Evolutionary conservation across 2,888 invertebrate species (phyloP).

Genomic region (Ophion costatus): DNA sequence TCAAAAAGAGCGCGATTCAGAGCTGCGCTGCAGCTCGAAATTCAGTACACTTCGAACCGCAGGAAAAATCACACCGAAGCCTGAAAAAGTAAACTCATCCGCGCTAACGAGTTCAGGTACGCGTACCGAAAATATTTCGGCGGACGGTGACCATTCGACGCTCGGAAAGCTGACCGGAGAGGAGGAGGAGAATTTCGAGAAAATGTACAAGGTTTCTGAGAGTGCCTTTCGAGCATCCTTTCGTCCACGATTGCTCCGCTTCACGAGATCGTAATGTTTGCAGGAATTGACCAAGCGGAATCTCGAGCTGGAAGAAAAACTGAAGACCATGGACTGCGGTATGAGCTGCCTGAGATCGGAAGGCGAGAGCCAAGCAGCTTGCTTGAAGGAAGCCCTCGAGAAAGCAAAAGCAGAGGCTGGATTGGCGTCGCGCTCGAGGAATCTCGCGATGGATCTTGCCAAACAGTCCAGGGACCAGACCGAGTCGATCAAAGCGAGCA

Average conservation of each 20-base stretch:
- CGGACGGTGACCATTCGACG: background rate
- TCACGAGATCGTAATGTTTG: slow-evolving; percentile 21
- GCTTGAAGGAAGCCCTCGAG: slow-evolving; percentile 66
- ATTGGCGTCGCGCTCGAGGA: slow-evolving; percentile 66
- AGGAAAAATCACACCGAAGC: slow-evolving; percentile 30
- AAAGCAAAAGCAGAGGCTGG: slow-evolving; percentile 69
- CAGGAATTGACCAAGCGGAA: slow-evolving; percentile 70
- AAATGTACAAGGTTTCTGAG: slow-evolving; percentile 63
- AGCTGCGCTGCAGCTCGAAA: slow-evolving; percentile 38
- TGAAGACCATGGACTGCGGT: slow-evolving; percentile 67
- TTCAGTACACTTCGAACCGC: slow-evolving; percentile 58
- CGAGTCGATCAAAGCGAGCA: slow-evolving; percentile 67
- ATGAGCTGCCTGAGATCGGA: slow-evolving; percentile 69
- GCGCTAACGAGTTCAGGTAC: slow-evolving; percentile 3
- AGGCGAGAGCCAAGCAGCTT: slow-evolving; percentile 66
- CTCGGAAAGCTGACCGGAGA: slow-evolving; percentile 5
- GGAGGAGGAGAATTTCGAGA: slow-evolving; percentile 45
- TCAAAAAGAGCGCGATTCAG: background rate
- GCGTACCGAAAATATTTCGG: slow-evolving; percentile 3
- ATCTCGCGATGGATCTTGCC: slow-evolving; percentile 70
- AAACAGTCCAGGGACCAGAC: slow-evolving; percentile 70
- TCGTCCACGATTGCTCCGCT: background rate
- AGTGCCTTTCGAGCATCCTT: background rate
- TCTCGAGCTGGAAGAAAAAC: slow-evolving; percentile 68
- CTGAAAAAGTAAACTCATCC: slow-evolving; percentile 9